Base-by-base conservation (phyloP, 2,113 vertebrate genomes). In the Blennius ocellaris region DNA sequence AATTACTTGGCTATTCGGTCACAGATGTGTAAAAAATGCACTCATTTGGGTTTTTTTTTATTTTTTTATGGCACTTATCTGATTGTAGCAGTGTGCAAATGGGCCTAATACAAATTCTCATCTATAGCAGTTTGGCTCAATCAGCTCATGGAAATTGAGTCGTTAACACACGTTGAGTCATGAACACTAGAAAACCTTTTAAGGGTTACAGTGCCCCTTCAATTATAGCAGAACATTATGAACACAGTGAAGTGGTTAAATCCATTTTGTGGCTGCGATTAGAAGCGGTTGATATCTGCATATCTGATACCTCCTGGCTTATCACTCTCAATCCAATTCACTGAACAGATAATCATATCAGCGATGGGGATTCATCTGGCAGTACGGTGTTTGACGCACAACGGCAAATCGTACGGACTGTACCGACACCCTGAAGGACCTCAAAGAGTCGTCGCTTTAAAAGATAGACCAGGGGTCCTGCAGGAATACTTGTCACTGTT, bases 301-400 rank as follows among this genome's bases (percentile, higher is more conserved):
- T 39, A 53, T 59, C 8, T 39, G 53, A 68, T 12, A 61, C n/a
- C 67, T 50, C n/a, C 53, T 48, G 67, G 67, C 55, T 78, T 76
- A 68, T 81, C 60, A 17, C 52, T 61, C 53, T 60, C 48, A 78
- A 82, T 76, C 71, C 64, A 86, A 78, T 88, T 84, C 74, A 63
- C 69, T 48, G 39, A 71, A 72, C 45, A 68, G 41, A 72, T 85
- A 76, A 87, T 86, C 11, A 68, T 47, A 80, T 82, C 71, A 49
- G 56, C 76, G 65, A 49, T 38, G 59, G 44, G 65, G 30, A n/a
- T 47, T 69, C 65, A 70, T 87, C 50, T 71, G 38, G 14, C 44
- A 37, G 67, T 64, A 61, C 48, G n/a, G 73, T 76, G 16, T 52
- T 44, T 41, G 65, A 59, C 14, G 69, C 73, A 73, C 54, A 9